These are phyloP conservation scores for Pinna nobilis DNA, from an alignment of 1,140 invertebrate genomes.

Conservation along the genomic window DNA sequence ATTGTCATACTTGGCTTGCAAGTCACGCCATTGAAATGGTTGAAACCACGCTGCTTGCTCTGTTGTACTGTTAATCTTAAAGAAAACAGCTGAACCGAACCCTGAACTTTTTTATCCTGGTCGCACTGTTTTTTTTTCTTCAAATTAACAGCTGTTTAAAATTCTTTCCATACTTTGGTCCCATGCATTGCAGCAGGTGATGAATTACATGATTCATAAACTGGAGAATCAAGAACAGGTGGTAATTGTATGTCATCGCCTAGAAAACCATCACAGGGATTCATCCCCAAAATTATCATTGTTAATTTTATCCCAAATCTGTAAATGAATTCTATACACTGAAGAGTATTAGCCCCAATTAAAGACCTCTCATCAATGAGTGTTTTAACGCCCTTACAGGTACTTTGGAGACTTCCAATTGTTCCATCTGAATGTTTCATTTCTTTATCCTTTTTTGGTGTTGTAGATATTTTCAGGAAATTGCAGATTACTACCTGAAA, in stretches of 20 bases:
- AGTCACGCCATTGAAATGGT: conserved; percentile 37
- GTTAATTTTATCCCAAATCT: conserved; percentile 23
- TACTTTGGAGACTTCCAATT: conserved; percentile 25
- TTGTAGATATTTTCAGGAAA: conserved; percentile 41
- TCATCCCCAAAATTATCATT: conserved; percentile 14
- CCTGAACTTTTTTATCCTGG: conserved; percentile 22
- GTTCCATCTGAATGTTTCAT: conserved; percentile 28
- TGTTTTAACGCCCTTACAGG: conserved; percentile 22
- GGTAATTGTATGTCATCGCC: conserved; percentile 48
- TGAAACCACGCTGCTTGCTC: conserved; percentile 35
- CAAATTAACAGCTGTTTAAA: conserved; percentile 30
- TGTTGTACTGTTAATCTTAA: conserved; percentile 3
- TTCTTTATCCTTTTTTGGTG: conserved; percentile 21
- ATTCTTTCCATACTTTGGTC: conserved; percentile 28
- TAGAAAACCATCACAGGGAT: conserved; percentile 48
- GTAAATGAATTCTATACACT: conserved; percentile 44
- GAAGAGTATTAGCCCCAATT: conserved; percentile 40
- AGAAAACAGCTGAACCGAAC: conserved; percentile 19
- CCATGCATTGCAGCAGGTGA: conserved; percentile 37
- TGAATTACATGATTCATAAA: conserved; percentile 23
- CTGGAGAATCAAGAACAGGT: conserved; percentile 40
- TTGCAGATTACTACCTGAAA: conserved; percentile 37
- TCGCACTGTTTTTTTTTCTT: conserved; percentile 32
- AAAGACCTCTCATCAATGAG: conserved; percentile 52
- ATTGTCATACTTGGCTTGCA: conserved; percentile 7